phyloP scores from a whole-genome alignment of 2,797 vertebrate genomes.

The Sciurus vulgaris region DNA sequence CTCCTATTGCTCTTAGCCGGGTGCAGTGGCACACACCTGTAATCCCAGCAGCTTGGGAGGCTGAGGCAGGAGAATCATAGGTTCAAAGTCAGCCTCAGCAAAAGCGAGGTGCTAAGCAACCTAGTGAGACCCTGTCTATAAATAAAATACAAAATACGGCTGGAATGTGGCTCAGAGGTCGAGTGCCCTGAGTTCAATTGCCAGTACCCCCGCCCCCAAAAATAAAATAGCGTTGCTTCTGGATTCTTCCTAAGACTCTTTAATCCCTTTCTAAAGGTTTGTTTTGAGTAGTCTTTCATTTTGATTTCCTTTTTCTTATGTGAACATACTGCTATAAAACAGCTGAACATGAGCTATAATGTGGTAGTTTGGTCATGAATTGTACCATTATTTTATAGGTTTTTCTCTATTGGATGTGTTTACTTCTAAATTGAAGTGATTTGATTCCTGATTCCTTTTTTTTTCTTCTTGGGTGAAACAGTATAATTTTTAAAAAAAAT shows the following conservation, averaged over 20 bases:
- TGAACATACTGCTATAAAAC: not conserved
- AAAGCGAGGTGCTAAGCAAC: no score
- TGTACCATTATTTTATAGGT: not conserved
- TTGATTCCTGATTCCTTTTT: conserved; percentile 62
- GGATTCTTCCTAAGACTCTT: not conserved
- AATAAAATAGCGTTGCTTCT: not conserved
- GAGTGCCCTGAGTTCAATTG: no score
- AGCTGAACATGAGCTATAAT: not conserved
- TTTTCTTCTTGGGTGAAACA: conserved; percentile 27
- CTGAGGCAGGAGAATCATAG: no score
- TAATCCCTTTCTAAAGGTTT: conserved; percentile 16
- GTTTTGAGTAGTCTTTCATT: conserved; percentile 13
- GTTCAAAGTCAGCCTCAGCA: no score
- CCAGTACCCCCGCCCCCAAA: no score
- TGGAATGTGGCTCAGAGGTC: no score
- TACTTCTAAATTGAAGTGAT: conserved; percentile 57
- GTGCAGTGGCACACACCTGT: no score
- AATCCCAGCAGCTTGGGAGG: no score
- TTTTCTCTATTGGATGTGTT: conserved; percentile 44
- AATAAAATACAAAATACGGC: no score
- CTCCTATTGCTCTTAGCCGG: not conserved
- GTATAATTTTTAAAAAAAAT: not conserved
- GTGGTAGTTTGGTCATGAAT: conserved; percentile 37
- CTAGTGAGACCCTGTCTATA: no score
- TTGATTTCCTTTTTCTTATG: not conserved